Percentiles rank a stretch among this genome's conserved stretches.
Evolutionary conservation across 2,113 vertebrate species (phyloP).

Genomic region (Nannospalax galili): DNA sequence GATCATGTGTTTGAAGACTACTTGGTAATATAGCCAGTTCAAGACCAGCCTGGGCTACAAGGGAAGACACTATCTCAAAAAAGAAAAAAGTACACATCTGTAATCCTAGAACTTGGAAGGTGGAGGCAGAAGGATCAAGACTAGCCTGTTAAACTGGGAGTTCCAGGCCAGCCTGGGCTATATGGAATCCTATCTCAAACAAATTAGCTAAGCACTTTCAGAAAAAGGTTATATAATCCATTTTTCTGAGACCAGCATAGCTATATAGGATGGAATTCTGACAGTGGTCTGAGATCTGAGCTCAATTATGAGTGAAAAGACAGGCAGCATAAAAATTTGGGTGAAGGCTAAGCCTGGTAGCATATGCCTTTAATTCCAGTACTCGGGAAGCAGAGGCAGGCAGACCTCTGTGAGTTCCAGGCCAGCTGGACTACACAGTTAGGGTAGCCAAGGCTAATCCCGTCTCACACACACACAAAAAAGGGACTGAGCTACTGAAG

Average conservation of each 20-base stretch:
- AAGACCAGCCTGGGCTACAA: background rate
- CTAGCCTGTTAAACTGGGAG: background rate
- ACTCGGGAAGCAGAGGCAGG: too few species aligned
- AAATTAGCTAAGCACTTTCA: conserved; percentile 37
- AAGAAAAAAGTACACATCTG: background rate
- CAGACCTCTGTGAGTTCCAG: too few species aligned
- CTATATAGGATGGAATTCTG: background rate
- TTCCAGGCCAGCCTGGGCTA: background rate
- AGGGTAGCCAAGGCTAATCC: too few species aligned
- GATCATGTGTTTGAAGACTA: background rate
- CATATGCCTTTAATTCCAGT: too few species aligned
- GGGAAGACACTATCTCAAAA: background rate
- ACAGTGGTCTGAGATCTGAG: conserved; percentile 37
- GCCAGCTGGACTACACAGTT: too few species aligned
- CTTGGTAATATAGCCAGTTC: background rate
- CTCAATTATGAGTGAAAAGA: conserved; percentile 45
- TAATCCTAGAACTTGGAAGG: background rate
- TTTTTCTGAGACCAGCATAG: background rate
- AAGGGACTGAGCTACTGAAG: background rate
- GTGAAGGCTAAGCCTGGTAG: background rate
- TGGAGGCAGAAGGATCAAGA: background rate
- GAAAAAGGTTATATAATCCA: background rate
- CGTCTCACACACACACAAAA: too few species aligned
- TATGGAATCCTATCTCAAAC: background rate
- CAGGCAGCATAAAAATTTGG: conserved; percentile 12